Base-by-base conservation (phyloP, 1,140 invertebrate species). In the Chrysopa pallens region DNA sequence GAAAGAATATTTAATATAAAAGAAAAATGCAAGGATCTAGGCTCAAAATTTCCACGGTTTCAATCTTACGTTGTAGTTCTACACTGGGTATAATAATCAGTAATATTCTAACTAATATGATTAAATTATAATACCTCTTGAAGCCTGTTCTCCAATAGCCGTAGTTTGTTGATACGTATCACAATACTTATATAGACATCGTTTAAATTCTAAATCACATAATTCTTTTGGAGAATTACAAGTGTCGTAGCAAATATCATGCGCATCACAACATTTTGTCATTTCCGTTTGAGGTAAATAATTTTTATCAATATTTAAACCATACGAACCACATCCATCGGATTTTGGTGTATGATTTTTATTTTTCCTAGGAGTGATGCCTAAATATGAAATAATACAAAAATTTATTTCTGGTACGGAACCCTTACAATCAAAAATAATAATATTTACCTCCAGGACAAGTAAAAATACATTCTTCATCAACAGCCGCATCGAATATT, bases 211-310 rank as follows among this genome's bases (percentile, higher is more conserved):
- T 37, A 85, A 58, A 62, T 93, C 88, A 64, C 88, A 93, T 1
- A 77, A 64, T 56, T 89, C 84, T 60, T 88, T 90, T 38, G 84
- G 77, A 28, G 63, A 72, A 48, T 84, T 85, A 56, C 88, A 93
- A 4, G 82, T 88, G 46, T 88, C 86, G 52, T 93, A 93, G 58
- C 88, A 93, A 46, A 83, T 73, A 50, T 93, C 88, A 59, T 93
- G 88, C 2, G 57, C 52, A 57, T 91, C 74, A 62, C 87, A 93
- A 53, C 87, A 93, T 47, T 75, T 73, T 7, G 78, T 81, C 78
- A 89, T 84, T 58, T 82, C 74, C 17, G 68, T 64, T 8, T 80
- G 62, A 7, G 84, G 83, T 23, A 89, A 63, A 51, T 80, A 80
- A 46, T 84, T 75, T 27, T 74, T 74, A 37, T 72, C 72, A 47